Base-by-base conservation (phyloP, 1,140 invertebrate genomes). In the Samia ricini region DNA sequence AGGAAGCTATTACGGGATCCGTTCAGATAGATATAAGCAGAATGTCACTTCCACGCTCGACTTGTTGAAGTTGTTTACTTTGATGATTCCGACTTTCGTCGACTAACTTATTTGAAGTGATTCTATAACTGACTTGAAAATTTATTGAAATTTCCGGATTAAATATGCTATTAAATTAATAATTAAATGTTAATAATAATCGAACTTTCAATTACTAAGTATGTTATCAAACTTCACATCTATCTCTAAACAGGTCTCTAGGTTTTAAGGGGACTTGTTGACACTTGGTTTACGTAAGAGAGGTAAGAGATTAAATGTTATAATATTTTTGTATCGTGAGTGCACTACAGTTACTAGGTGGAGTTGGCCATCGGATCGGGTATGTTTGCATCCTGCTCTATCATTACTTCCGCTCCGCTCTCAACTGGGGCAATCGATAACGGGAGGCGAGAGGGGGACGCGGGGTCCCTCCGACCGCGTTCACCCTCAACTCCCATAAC, bases 351-450 rank as follows among this genome's bases (percentile, higher is more conserved):
- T 83, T 83, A 73, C 72, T 76, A 79, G 73, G 71, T 81, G 65
- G 76, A 82, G 79, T 82, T 80, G 78, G 83, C 76, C 77, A 82
- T 78, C 78, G 72, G 74, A 77, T 86, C 79, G 83, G 79, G 76
- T 80, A 81, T 87, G 77, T 81, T 87, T 88, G 87, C 85, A 88
- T 89, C 87, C 79, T 79, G 81, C 83, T 89, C 87, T 87, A 86
- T 87, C 87, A 86, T 85, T 86, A 80, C 78, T 87, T 89, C 83
- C 87, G 84, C 76, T 79, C 80, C 75, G 80, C 87, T 89, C 87
- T 85, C 85, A 89, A 88, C 87, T 89, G 85, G 87, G 87, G 87
- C 87, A 89, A 89, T 89, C 85, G 85, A 89, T 88, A 89, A 75
- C 71, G 76, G 70, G 79, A 74, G 68, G 70, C 49, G 66, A 54